Base-by-base conservation (phyloP, 2,797 vertebrate species). In the Periophthalmus magnuspinnatus region DNA sequence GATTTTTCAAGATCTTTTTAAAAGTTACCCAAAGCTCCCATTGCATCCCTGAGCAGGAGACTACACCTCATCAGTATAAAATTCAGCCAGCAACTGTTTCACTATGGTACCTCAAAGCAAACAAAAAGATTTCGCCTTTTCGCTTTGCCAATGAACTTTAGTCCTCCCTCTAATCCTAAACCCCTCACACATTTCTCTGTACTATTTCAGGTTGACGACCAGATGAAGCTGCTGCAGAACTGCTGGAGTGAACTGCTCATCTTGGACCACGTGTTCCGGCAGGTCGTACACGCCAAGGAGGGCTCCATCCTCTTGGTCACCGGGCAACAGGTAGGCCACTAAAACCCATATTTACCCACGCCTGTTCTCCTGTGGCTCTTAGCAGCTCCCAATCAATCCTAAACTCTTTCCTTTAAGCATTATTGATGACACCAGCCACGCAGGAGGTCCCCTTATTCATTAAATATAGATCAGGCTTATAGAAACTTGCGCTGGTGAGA, bases 221-320 rank as follows among this genome's bases (percentile, higher is more conserved):
- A 99, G 94, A 99, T 99, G 97, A 99, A 99, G 89, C 93, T 99
- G 76, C 95, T 99, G 85, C 97, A 99, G 91, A 99, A 99, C 91
- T 98, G 96, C 88, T 99, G 97, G 97, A 99, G 97, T 0, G 97
- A 99, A 83, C 96, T 99, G 78, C 93, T 99, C 90, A 98, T 98
- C 81, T 93, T 99, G 5, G 97, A 99, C 91, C 97, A 99, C 80
- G 94, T 99, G 86, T 99, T 97, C 87, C 94, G 97, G 63, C 97
- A 99, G 94, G 97, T 99, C 90, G 93, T 97, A 70, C 96, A 98
- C 0, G 94, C 95, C 66, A 99, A 98, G 85, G 97, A 99, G 83
- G 96, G 96, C 63, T 97, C 96, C 66, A 96, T 99, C 90, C 93
- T 98, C 79, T 92, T 99, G 88, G 96, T 99, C 81, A 99, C 97